These are phyloP conservation scores for honey bee (Apis mellifera) DNA, from an alignment of 1,140 invertebrate genomes.

Conservation along the genomic window DNA sequence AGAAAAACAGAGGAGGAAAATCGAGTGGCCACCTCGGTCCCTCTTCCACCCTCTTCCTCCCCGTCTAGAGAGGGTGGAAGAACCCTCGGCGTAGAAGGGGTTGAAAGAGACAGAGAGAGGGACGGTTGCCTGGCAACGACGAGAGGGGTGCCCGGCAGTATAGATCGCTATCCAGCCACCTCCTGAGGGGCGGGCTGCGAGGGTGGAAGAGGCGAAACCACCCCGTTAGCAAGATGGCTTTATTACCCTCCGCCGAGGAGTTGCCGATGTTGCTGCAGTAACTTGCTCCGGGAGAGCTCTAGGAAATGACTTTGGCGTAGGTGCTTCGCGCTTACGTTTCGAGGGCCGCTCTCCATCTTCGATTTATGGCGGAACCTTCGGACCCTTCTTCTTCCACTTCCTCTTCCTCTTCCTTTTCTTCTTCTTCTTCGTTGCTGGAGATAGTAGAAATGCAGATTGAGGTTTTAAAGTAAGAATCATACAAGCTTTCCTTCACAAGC, in stretches of 20 bases:
- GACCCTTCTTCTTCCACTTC: too few relatives aligned
- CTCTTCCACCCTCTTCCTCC: too few relatives aligned
- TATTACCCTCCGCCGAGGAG: conserved; percentile 76
- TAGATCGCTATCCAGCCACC: conserved; percentile 77
- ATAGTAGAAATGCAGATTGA: too few relatives aligned
- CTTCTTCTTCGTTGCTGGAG: too few relatives aligned
- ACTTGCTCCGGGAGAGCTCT: conserved; percentile 69
- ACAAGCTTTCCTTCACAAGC: too few relatives aligned
- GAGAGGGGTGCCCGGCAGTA: conserved; percentile 70
- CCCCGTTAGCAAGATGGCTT: conserved; percentile 77
- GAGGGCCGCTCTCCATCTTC: not conserved
- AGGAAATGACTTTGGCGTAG: conserved; percentile 74
- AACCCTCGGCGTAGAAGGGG: conserved; percentile 41
- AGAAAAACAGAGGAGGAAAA: not conserved
- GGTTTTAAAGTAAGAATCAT: too few relatives aligned
- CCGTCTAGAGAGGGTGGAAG: conserved; percentile 40
- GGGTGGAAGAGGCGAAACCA: conserved; percentile 58
- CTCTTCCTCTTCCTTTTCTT: too few relatives aligned
- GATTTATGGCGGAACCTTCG: conserved; percentile 15
- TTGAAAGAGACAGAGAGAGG: conserved; percentile 52
- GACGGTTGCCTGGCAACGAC: conserved; percentile 58
- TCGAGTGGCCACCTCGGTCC: not conserved
- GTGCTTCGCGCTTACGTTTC: conserved; percentile 47
- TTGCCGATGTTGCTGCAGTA: conserved; percentile 74
- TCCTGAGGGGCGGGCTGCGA: conserved; percentile 72